phyloP scores from a whole-genome alignment of 2,113 vertebrate species.

The Hippocampus barbouri region DNA sequence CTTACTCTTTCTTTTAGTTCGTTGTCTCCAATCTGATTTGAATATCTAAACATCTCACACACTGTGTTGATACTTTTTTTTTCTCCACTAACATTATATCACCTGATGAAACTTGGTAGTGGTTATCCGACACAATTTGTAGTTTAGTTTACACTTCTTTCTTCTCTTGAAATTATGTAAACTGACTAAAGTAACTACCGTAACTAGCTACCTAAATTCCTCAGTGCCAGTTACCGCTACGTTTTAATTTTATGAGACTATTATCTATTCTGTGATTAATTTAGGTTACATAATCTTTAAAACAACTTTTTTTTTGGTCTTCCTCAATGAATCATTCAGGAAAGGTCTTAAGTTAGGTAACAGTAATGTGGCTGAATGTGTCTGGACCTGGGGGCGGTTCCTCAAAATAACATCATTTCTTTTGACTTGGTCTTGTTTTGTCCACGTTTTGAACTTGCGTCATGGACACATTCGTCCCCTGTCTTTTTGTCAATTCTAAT shows the following conservation, averaged over 20 bases:
- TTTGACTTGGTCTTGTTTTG: not conserved
- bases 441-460: not conserved
- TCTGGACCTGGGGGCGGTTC: not conserved
- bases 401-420: not conserved
- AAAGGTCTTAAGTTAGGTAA: not conserved
- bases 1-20: conserved; percentile 10
- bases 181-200: conserved; percentile 16
- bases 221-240: not conserved
- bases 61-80: conserved; percentile 35
- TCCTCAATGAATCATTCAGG: not conserved
- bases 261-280: not conserved
- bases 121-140: conserved; percentile 45
- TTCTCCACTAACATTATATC: conserved; percentile 46
- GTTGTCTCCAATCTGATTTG: conserved; percentile 31
- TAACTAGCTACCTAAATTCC: not conserved
- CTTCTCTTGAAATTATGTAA: conserved; percentile 12
- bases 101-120: conserved; percentile 46
- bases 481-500: not conserved
- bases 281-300: conserved; percentile 1
- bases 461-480: not conserved
- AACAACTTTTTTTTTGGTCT: not conserved
- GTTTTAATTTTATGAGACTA: not conserved
- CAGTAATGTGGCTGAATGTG: not conserved
- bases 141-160: too few species aligned
- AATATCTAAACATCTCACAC: conserved; percentile 58